Percentiles rank a stretch among this genome's conserved stretches.
These are phyloP conservation scores for Haplochromis burtoni DNA, from an alignment of 2,113 vertebrate genomes.

Conservation along the genomic window DNA sequence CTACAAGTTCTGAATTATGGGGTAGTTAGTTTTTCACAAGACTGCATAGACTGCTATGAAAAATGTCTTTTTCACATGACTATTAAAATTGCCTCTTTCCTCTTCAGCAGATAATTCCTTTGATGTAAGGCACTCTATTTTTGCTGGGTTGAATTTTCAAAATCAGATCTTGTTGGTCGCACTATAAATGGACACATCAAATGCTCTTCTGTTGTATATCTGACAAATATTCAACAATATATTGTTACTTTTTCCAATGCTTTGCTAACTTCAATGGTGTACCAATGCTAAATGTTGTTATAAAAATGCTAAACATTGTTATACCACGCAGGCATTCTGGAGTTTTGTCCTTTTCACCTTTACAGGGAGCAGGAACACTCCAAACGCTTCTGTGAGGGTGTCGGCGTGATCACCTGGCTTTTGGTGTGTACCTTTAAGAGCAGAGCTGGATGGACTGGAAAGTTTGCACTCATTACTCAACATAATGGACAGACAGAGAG, in stretches of 20 bases:
- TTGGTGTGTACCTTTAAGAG: conserved; percentile 8
- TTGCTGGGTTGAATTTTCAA: no score
- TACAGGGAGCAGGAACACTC: background rate
- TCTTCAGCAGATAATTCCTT: background rate
- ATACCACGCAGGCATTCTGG: background rate
- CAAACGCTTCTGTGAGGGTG: background rate
- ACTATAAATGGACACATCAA: background rate
- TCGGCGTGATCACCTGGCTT: background rate
- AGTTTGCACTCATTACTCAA: conserved; percentile 49
- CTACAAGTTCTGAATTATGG: background rate
- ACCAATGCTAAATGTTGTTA: background rate
- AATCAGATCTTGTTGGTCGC: background rate
- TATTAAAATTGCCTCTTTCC: background rate
- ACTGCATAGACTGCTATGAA: background rate
- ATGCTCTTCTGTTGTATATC: background rate
- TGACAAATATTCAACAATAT: background rate
- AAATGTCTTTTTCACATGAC: background rate
- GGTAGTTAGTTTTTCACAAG: background rate
- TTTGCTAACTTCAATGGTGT: background rate
- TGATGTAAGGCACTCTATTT: background rate
- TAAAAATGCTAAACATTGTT: background rate
- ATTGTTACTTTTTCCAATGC: background rate
- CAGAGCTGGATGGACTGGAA: conserved; percentile 21
- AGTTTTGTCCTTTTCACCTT: background rate
- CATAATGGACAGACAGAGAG: conserved; percentile 45